Conservation (phyloP, 1,140 invertebrate genomes). For the Himalopsyche phryganea region DNA sequence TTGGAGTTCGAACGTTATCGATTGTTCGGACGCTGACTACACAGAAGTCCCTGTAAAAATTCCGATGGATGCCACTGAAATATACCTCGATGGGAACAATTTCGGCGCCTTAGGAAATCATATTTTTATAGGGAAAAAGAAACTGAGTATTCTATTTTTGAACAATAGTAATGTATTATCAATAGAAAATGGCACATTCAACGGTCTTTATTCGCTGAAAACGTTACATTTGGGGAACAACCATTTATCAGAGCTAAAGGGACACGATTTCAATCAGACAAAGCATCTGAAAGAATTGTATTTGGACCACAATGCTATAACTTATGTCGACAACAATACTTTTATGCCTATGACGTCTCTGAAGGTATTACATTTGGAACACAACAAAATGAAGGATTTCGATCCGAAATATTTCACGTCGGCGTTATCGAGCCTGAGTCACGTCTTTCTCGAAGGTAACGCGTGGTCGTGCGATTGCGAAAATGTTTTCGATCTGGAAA, state of each 20-base stretch:
- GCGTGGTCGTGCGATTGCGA: constrained; percentile 68
- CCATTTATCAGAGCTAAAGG: constrained; percentile 65
- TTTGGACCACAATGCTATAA: constrained; percentile 74
- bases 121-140: constrained; percentile 83
- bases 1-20: constrained; percentile 85
- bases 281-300: constrained; percentile 77
- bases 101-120: constrained; percentile 74
- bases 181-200: constrained; percentile 80
- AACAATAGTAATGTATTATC: constrained; percentile 76
- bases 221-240: constrained; percentile 82
- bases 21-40: constrained; percentile 76
- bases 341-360: constrained; percentile 69
- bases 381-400: constrained; percentile 72
- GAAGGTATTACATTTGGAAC: constrained; percentile 72
- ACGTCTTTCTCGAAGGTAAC: constrained; percentile 62
- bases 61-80: constrained; percentile 86
- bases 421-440: constrained; percentile 64
- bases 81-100: constrained; percentile 84
- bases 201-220: constrained; percentile 69
- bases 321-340: constrained; percentile 69
- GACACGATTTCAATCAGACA: constrained; percentile 73
- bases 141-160: constrained; percentile 74
- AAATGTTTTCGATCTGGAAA: constrained; percentile 57
- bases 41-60: constrained; percentile 71
- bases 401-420: constrained; percentile 61